Conservation (phyloP, 2,797 vertebrate species). For the Adrianichthys oophorus region DNA sequence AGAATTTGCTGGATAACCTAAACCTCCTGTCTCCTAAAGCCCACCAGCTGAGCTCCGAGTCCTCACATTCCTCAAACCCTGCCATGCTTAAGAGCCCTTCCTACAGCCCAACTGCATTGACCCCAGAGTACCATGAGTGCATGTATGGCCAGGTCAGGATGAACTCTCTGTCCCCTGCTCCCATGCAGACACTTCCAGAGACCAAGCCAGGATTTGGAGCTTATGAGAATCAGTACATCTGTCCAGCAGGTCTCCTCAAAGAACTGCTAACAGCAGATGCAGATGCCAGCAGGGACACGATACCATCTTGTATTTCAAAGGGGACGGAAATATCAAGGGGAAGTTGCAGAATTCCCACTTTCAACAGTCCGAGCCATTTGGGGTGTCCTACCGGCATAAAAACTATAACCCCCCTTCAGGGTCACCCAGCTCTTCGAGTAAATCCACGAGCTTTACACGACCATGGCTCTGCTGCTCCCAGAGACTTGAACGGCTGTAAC, state of each 20-base stretch:
- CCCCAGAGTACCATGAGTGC: constrained; percentile 87
- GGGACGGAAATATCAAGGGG: constrained; percentile 78
- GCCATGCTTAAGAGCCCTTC: constrained; percentile 86
- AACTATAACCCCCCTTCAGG: constrained; percentile 74
- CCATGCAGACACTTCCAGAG: constrained; percentile 86
- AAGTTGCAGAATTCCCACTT: constrained; percentile 59
- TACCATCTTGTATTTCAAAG: constrained; percentile 79
- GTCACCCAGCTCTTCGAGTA: constrained; percentile 60
- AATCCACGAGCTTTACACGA: constrained; percentile 73
- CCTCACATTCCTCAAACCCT: constrained; percentile 83
- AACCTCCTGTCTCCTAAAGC: constrained; percentile 91
- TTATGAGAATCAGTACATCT: constrained; percentile 85
- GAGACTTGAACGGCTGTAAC: constrained; percentile 85
- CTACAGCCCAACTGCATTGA: constrained; percentile 80
- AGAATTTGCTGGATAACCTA: constrained; percentile 93
- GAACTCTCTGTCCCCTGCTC: constrained; percentile 81
- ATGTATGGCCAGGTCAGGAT: constrained; percentile 84
- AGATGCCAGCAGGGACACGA: constrained; percentile 81
- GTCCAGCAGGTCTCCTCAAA: constrained; percentile 88
- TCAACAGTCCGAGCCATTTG: constrained; percentile 73
- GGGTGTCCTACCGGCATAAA: constrained; percentile 68
- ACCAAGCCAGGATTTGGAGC: constrained; percentile 82
- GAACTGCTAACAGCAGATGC: constrained; percentile 89
- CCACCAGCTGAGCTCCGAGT: constrained; percentile 68
- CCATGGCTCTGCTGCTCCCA: constrained; percentile 71